phyloP scores from a whole-genome alignment of 2,888 invertebrate genomes.

The Macrosoma leucophasiata region DNA sequence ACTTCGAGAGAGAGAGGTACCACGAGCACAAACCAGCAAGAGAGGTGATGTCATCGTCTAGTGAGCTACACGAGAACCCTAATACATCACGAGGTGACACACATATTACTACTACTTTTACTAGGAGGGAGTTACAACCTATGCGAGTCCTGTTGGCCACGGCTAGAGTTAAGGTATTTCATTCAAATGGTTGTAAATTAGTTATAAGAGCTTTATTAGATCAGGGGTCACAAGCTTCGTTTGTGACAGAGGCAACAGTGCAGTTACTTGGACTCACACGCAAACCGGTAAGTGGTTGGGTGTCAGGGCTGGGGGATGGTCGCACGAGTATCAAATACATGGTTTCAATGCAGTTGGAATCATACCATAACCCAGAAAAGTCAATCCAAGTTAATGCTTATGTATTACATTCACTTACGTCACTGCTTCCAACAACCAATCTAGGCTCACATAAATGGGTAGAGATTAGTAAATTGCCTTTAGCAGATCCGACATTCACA shows the following conservation, averaged over 20 bases:
- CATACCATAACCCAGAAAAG: constrained; percentile 9
- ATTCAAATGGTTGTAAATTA: constrained; percentile 6
- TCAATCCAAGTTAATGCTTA: constrained; percentile 7
- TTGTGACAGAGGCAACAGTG: constrained; percentile 14
- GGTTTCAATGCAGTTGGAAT: constrained; percentile 21
- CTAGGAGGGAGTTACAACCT: too few species aligned
- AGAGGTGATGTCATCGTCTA: too few species aligned
- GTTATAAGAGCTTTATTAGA: constrained; percentile 12
- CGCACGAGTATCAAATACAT: constrained; percentile 13
- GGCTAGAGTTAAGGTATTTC: constrained; percentile 24
- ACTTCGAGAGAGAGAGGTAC: too few species aligned
- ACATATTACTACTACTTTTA: too few species aligned
- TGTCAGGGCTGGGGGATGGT: constrained; percentile 14
- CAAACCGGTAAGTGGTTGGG: constrained; percentile 2
- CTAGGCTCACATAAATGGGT: too few species aligned
- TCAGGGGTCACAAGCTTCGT: constrained; percentile 16
- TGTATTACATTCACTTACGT: constrained; percentile 11
- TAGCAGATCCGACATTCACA: constrained; percentile 16
- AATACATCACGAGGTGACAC: too few species aligned
- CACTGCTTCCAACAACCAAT: too few species aligned
- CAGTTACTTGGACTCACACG: constrained; percentile 13
- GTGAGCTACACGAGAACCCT: too few species aligned
- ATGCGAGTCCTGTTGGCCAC: constrained; percentile 30
- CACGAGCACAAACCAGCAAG: too few species aligned
- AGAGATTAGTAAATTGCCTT: too few species aligned